phyloP scores from a whole-genome alignment of 2,888 invertebrate species.

The Nymphalis c-album region DNA sequence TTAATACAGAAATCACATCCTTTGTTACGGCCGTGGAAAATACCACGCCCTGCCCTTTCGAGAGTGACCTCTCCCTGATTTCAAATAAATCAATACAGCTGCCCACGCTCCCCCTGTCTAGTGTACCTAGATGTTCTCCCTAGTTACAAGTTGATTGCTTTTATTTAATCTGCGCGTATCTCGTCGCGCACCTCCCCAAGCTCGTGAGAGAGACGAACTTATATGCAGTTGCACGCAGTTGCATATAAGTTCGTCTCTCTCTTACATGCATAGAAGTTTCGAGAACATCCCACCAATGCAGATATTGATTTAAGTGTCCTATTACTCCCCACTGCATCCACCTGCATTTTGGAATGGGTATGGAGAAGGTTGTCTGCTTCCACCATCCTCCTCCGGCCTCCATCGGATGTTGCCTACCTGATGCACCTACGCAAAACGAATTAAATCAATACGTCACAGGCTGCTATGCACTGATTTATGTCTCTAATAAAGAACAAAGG shows the following conservation, averaged over 20 bases:
- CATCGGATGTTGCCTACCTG: conserved; percentile 1
- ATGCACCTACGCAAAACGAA: conserved; percentile 10
- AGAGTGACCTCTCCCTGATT: not conserved
- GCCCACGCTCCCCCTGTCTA: not conserved
- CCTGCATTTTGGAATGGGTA: conserved; percentile 15
- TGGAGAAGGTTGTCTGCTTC: conserved; percentile 9
- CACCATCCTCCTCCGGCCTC: conserved; percentile 2
- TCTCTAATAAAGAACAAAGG: too few relatives aligned
- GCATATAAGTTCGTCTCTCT: not conserved
- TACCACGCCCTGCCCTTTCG: conserved; percentile 1
- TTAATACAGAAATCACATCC: not conserved
- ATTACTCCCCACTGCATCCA: conserved; percentile 7
- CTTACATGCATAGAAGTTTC: conserved; percentile 11
- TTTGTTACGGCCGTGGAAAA: not conserved
- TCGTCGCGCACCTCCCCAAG: conserved; percentile 15
- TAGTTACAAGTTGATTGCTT: conserved; percentile 11
- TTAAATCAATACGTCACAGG: conserved; percentile 23
- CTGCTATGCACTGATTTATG: not conserved
- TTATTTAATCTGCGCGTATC: conserved; percentile 15
- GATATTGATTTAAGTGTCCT: conserved; percentile 22
- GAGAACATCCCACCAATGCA: conserved; percentile 12
- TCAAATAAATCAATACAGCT: conserved; percentile 27
- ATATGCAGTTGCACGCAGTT: conserved; percentile 23
- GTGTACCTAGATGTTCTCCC: conserved; percentile 2
- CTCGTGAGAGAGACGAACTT: conserved; percentile 20